Evolutionary conservation across 2,888 invertebrate species (phyloP).

Genomic region (Pheosia gnoma): DNA sequence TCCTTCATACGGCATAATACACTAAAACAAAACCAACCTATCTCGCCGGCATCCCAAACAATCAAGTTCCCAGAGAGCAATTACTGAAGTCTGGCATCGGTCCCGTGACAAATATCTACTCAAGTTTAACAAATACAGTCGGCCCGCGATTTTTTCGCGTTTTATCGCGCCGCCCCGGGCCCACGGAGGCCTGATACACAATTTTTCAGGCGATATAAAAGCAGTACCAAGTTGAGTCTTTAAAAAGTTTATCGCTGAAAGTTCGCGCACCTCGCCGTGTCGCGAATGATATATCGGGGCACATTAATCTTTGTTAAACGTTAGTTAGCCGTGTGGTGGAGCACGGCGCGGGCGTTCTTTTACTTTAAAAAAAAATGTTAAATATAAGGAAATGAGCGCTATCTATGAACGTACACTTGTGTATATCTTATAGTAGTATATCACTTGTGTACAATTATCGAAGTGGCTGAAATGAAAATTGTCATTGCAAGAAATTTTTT

Average conservation of each 20-base stretch:
- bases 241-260: conserved; percentile 81
- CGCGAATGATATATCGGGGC: conserved; percentile 73
- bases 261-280: conserved; percentile 73
- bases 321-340: conserved; percentile 63
- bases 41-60: conserved; percentile 10
- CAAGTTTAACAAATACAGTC: conserved; percentile 74
- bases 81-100: conserved; percentile 67
- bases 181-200: conserved; percentile 69
- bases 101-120: conserved; percentile 76
- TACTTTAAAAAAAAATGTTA: conserved; percentile 33
- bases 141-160: conserved; percentile 67
- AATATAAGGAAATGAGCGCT: not conserved
- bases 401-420: not conserved
- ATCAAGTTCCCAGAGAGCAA: conserved; percentile 69
- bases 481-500: no score
- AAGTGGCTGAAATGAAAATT: no score
- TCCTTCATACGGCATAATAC: not conserved
- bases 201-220: conserved; percentile 81
- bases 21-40: not conserved
- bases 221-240: conserved; percentile 75
- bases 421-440: no score
- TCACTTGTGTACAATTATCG: no score
- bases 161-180: conserved; percentile 78
- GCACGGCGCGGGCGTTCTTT: conserved; percentile 40
- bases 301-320: conserved; percentile 77